These are phyloP conservation scores for Erebia aethiops DNA, from an alignment of 2,888 invertebrate species.

Conservation along the genomic window DNA sequence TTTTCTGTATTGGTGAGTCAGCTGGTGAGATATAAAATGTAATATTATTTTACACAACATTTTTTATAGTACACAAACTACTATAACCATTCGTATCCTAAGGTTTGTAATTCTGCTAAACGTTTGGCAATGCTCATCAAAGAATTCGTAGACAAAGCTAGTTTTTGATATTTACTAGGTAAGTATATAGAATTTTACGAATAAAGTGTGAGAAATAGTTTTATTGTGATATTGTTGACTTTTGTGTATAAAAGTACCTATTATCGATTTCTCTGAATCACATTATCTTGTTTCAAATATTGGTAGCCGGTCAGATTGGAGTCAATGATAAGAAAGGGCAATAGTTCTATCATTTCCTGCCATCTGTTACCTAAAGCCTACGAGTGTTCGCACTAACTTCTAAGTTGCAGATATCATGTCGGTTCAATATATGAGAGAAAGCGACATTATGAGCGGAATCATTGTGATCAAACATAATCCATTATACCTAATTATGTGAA, in stretches of 20 bases:
- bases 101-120: too few relatives aligned
- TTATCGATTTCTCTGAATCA: background rate
- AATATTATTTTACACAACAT: too few relatives aligned
- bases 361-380: constrained; percentile 62
- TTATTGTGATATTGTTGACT: background rate
- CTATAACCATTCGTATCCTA: too few relatives aligned
- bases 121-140: too few relatives aligned
- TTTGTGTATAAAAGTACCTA: background rate
- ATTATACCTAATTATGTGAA: too few relatives aligned
- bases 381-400: constrained; percentile 60
- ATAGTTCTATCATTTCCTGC: constrained; percentile 64
- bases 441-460: constrained; percentile 23
- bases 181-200: too few relatives aligned
- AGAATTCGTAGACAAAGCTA: too few relatives aligned
- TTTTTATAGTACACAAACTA: too few relatives aligned
- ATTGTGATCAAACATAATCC: background rate
- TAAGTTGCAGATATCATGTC: constrained; percentile 47
- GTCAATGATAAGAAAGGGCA: constrained; percentile 45
- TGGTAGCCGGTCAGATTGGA: constrained; percentile 7
- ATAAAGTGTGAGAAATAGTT: too few relatives aligned
- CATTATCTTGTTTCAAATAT: background rate
- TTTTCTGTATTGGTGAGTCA: too few relatives aligned
- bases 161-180: background rate
- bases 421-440: constrained; percentile 34
- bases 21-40: too few relatives aligned